Percentiles rank a stretch among this genome's conserved stretches.
phyloP scores from a whole-genome alignment of 2,888 invertebrate genomes.

The Brachynemurus nebulosus region DNA sequence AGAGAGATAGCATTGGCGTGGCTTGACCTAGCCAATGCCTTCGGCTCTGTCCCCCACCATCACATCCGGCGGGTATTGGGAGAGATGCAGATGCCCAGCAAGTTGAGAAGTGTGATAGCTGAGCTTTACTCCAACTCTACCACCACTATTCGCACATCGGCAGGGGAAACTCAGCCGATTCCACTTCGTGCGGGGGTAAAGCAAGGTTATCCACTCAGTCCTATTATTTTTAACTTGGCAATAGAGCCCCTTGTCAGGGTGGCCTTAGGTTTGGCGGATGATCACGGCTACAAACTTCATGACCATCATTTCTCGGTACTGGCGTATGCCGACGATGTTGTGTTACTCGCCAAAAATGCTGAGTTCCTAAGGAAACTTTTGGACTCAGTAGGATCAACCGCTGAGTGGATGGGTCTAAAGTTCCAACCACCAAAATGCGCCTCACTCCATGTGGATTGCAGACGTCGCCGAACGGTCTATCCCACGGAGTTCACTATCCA shows the following conservation, averaged over 20 bases:
- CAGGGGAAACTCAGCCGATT: constrained; percentile 18
- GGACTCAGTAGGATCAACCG: neutral
- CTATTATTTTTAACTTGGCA: constrained; percentile 24
- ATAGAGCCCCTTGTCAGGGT: constrained; percentile 1
- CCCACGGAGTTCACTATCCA: constrained; percentile 16
- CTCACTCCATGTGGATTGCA: constrained; percentile 16
- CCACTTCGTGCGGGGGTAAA: constrained; percentile 21
- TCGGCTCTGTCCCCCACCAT: constrained; percentile 26
- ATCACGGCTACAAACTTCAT: constrained; percentile 2
- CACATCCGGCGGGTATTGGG: constrained; percentile 21
- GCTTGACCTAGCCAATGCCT: constrained; percentile 28
- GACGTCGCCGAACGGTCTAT: constrained; percentile 8
- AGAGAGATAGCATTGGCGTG: constrained; percentile 21
- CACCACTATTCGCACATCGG: constrained; percentile 14
- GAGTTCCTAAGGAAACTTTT: neutral
- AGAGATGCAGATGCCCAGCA: constrained; percentile 15
- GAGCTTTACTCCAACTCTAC: constrained; percentile 14
- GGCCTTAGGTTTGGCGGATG: neutral
- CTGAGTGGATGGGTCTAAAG: constrained; percentile 13
- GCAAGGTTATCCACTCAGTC: constrained; percentile 25
- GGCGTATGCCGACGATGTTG: constrained; percentile 19
- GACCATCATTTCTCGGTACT: neutral
- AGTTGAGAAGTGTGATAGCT: constrained; percentile 11
- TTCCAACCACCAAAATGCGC: constrained; percentile 21
- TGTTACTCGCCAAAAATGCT: constrained; percentile 17